Evolutionary conservation across 2,888 invertebrate genomes (phyloP), one percentile per base, ranked within the genome.

Genomic region (Stenolophus ochropezus): DNA sequence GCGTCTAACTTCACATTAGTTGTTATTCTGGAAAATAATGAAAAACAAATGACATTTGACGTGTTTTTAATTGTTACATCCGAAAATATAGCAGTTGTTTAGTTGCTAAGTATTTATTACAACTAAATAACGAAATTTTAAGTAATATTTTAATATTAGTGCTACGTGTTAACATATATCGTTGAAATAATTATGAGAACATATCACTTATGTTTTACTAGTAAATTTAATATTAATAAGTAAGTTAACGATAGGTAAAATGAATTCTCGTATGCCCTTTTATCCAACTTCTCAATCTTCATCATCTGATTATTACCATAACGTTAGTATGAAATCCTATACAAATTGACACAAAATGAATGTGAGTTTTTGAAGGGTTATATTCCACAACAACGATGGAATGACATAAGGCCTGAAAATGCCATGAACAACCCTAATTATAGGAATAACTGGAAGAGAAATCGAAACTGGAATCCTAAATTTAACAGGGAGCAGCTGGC

Each of bases 241-340:
- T 53, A 53, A 56, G 4, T 16, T 56, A 20, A 56, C 0, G 1
- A 20, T 20, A 16, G 3, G 4, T 2, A 20, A 23, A 14, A 80
- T 80, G 80, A 80, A 80, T 80, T 42, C 80, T 20, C 49, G 80
- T n/a, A 56, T 73, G 73, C 80, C 80, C 16, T 80, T 25, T 73
- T 80, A 73, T 47, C 25, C 73, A n/a, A 8, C 71, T n/a, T n/a
- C n/a, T 33, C 80, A 71, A 20, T 4, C 71, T 8, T 73, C 49
- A 23, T 49, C 79, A 25, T 42, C 56, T 0, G 58, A 80, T n/a
- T 51, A 33, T 51, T 69, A 71, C 18, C 80, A 80, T 23, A 80
- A 80, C 58, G 80, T 80, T 42, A 20, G 80, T 79, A 25, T 23
- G 14, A 58, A 23, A n/a, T n/a, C n/a, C n/a, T n/a, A n/a, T n/a